Evolutionary conservation across 2,113 vertebrate genomes (phyloP).

Genomic region (Pontoporia blainvillei): DNA sequence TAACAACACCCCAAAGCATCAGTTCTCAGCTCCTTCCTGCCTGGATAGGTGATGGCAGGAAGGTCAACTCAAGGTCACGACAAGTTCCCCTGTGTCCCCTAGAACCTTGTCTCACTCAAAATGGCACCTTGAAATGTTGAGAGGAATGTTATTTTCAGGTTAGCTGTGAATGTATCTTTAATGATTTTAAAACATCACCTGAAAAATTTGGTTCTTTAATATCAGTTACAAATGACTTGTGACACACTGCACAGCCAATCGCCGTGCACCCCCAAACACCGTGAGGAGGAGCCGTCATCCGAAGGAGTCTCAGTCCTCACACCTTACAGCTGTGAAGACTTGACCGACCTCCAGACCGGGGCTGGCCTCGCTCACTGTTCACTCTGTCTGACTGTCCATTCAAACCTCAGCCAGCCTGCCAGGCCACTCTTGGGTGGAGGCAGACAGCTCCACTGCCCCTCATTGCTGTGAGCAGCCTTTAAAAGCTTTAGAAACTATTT

Average conservation of each 20-base stretch:
- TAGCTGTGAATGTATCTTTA: background rate
- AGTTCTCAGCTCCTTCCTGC: background rate
- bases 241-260: background rate
- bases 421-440: background rate
- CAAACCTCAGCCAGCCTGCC: background rate
- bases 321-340: no score
- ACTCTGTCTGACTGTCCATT: no score
- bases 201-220: background rate
- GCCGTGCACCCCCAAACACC: accelerated
- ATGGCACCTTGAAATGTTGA: background rate
- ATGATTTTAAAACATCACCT: background rate
- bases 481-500: background rate
- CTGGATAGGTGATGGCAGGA: background rate
- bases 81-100: background rate
- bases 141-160: background rate
- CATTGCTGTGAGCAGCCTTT: background rate
- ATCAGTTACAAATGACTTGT: background rate
- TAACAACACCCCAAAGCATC: background rate
- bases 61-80: background rate
- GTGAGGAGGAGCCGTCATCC: accelerated
- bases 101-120: background rate
- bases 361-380: background rate
- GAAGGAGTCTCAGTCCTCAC: background rate
- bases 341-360: background rate
- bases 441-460: background rate